Evolutionary conservation across 1,140 invertebrate genomes (phyloP).

Genomic region (Mycetomoellerius zeteki): DNA sequence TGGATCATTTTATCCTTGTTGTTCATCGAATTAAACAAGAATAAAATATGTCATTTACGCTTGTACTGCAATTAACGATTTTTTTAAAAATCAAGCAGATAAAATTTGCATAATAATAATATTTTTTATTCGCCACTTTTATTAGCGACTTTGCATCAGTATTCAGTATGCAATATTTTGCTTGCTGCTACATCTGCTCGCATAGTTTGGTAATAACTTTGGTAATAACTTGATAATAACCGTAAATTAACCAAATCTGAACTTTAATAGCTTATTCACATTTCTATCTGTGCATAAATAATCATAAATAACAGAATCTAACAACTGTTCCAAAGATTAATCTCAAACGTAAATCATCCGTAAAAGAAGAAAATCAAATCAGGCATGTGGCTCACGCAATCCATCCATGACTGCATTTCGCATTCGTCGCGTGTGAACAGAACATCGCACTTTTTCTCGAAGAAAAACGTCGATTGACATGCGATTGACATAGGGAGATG

Average conservation of each 20-base stretch:
- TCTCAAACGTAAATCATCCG: neutral
- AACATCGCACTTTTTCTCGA: constrained; percentile 13
- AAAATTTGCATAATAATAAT: neutral
- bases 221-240: neutral
- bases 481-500: neutral
- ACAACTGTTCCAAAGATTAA: neutral
- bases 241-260: neutral
- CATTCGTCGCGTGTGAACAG: constrained; percentile 45
- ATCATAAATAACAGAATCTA: constrained; percentile 25
- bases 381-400: constrained; percentile 41
- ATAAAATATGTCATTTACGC: too few relatives aligned
- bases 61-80: neutral
- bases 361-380: neutral
- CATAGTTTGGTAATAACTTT: constrained; percentile 9
- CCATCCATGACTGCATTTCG: constrained; percentile 39
- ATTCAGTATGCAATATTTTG: neutral
- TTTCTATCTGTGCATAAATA: constrained; percentile 6
- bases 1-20: too few relatives aligned
- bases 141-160: neutral
- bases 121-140: neutral
- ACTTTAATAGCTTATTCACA: constrained; percentile 21
- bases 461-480: neutral
- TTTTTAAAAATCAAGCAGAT: neutral
- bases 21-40: too few relatives aligned
- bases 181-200: constrained; percentile 33